phyloP scores from a whole-genome alignment of 2,113 vertebrate genomes.

The Pelobates fuscus region DNA sequence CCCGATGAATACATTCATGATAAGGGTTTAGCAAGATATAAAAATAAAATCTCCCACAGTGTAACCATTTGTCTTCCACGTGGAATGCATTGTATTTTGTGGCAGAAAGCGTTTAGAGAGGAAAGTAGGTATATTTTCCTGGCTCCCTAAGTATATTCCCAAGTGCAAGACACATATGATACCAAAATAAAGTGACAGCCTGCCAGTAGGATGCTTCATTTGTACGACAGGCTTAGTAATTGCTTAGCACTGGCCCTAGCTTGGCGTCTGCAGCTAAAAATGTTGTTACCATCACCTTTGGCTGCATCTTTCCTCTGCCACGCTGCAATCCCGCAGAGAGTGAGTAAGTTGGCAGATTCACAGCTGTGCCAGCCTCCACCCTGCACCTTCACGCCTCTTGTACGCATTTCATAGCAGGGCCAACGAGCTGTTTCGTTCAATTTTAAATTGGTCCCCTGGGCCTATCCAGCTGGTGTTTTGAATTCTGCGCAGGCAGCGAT shows the following conservation, averaged over 20 bases:
- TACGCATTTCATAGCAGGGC: slow-evolving; percentile 39
- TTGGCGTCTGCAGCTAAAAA: slow-evolving; percentile 26
- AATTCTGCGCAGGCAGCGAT: slow-evolving; percentile 42
- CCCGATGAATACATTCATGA: no score
- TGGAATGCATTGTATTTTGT: no score
- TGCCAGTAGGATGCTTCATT: slow-evolving; percentile 37
- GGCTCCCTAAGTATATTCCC: background rate
- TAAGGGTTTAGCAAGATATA: no score
- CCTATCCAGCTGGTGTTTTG: slow-evolving; percentile 43
- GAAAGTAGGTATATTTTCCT: background rate
- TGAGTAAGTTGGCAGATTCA: slow-evolving; percentile 17
- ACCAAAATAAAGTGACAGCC: slow-evolving; percentile 24
- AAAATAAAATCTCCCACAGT: no score
- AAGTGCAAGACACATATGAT: background rate
- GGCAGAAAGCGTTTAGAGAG: no score
- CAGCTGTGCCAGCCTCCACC: slow-evolving; percentile 41
- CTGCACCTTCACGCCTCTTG: slow-evolving; percentile 35
- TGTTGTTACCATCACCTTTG: slow-evolving; percentile 46
- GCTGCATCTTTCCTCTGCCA: slow-evolving; percentile 26
- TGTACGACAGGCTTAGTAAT: slow-evolving; percentile 37
- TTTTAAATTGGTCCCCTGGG: slow-evolving; percentile 45
- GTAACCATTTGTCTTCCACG: no score
- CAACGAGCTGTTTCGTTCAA: slow-evolving; percentile 37
- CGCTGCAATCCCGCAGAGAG: slow-evolving; percentile 27
- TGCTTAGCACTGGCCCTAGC: slow-evolving; percentile 19